Percentiles rank a stretch among this genome's conserved stretches.
phyloP scores from a whole-genome alignment of 2,113 vertebrate genomes.

The Ammodytes marinus region DNA sequence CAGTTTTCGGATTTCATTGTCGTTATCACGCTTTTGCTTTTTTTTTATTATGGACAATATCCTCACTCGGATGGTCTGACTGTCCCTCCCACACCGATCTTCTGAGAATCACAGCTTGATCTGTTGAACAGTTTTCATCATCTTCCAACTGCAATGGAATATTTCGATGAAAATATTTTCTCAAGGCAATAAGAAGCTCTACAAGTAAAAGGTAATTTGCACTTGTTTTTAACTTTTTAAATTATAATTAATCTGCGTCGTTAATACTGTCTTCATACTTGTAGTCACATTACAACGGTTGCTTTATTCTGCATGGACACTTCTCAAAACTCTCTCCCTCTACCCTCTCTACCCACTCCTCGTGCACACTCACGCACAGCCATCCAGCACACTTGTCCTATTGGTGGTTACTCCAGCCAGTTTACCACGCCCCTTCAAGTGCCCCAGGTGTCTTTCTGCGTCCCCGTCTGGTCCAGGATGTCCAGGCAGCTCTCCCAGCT shows the following conservation, averaged over 20 bases:
- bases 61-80: constrained; percentile 58
- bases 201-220: constrained; percentile 62
- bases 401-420: constrained; percentile 63
- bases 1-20: constrained; percentile 15
- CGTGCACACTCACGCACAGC: constrained; percentile 44
- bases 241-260: constrained; percentile 23
- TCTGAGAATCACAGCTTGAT: constrained; percentile 54
- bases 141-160: constrained; percentile 68
- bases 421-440: constrained; percentile 61
- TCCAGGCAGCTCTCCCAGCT: constrained; percentile 86
- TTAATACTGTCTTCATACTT: neutral
- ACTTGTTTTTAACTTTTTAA: neutral
- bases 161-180: constrained; percentile 66
- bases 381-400: constrained; percentile 61
- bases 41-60: constrained; percentile 53
- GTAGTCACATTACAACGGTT: constrained; percentile 21
- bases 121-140: constrained; percentile 24
- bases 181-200: constrained; percentile 57
- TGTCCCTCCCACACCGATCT: constrained; percentile 54
- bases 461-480: constrained; percentile 77
- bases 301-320: constrained; percentile 46
- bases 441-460: constrained; percentile 65
- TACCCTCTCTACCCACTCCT: constrained; percentile 4
- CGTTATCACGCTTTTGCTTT: constrained; percentile 36
- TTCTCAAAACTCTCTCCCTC: constrained; percentile 52